phyloP scores from a whole-genome alignment of 2,888 invertebrate genomes.

The Drosophila eohydei region DNA sequence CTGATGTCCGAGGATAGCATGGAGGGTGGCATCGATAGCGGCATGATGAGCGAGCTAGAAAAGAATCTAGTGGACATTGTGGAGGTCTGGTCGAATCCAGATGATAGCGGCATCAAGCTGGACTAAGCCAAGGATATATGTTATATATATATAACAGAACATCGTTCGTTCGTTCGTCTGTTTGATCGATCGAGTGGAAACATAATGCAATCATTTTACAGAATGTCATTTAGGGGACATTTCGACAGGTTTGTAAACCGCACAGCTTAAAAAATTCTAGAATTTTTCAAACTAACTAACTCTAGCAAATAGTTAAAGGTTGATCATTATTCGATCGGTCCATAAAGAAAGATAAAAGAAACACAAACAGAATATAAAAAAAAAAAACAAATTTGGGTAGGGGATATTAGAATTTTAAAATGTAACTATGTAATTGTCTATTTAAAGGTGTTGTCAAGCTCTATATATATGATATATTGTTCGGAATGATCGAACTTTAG shows the following conservation, averaged over 20 bases:
- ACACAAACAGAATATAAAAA: conserved; percentile 3
- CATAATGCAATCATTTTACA: conserved; percentile 63
- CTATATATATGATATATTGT: conserved; percentile 31
- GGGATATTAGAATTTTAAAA: conserved; percentile 70
- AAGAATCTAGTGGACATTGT: conserved; percentile 87
- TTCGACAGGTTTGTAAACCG: conserved; percentile 70
- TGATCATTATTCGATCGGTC: conserved; percentile 66
- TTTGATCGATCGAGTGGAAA: conserved; percentile 36
- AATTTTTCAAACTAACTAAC: conserved; percentile 49
- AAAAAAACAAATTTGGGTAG: conserved; percentile 55
- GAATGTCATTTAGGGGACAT: conserved; percentile 33
- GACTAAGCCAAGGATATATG: conserved; percentile 58
- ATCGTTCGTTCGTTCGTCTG: background rate
- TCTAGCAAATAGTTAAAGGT: conserved; percentile 51
- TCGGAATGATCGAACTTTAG: conserved; percentile 39
- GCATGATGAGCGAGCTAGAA: conserved; percentile 88
- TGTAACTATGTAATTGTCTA: conserved; percentile 74
- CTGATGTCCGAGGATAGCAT: conserved; percentile 72
- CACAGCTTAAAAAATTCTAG: conserved; percentile 69
- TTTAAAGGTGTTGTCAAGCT: conserved; percentile 48
- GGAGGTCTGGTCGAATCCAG: conserved; percentile 85
- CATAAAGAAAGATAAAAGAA: conserved; percentile 21
- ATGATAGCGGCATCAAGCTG: conserved; percentile 82
- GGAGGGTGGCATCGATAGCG: conserved; percentile 87
- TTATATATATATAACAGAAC: conserved; percentile 1